Percentiles rank a stretch among this genome's conserved stretches.
phyloP scores from a whole-genome alignment of 2,888 invertebrate genomes.

The Chrysina gloriosa region DNA sequence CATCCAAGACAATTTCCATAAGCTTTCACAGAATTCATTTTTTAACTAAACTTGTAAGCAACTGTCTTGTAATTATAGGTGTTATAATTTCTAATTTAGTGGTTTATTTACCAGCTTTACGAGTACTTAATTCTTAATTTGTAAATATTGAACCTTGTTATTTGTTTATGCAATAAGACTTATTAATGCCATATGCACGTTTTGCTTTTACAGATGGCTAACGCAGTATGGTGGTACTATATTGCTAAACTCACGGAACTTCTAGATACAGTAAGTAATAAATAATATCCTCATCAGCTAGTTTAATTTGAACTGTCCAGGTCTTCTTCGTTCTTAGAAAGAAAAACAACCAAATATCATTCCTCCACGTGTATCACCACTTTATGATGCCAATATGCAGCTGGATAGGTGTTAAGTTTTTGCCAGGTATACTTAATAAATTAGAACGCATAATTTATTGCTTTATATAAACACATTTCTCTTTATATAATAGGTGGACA shows the following conservation, averaged over 20 bases:
- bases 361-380: slow-evolving; percentile 78
- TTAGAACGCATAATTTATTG: not conserved
- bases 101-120: too few species aligned
- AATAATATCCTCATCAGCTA: not conserved
- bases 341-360: slow-evolving; percentile 75
- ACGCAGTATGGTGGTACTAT: slow-evolving; percentile 67
- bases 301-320: slow-evolving; percentile 44
- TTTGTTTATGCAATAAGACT: not conserved
- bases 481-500: slow-evolving; percentile 71
- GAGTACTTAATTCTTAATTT: too few species aligned
- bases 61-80: too few species aligned
- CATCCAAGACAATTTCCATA: too few species aligned
- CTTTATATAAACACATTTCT: not conserved
- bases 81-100: too few species aligned
- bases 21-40: too few species aligned
- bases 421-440: slow-evolving; percentile 67
- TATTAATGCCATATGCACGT: not conserved
- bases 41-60: too few species aligned
- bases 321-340: slow-evolving; percentile 77
- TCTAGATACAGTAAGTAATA: slow-evolving; percentile 66
- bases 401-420: slow-evolving; percentile 69
- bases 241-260: slow-evolving; percentile 69
- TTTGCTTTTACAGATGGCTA: slow-evolving; percentile 61
- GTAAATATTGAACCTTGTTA: too few species aligned
- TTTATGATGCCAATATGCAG: slow-evolving; percentile 69